phyloP scores from a whole-genome alignment of 1,140 invertebrate genomes.

The Pseudomyrmex flavicornis region DNA sequence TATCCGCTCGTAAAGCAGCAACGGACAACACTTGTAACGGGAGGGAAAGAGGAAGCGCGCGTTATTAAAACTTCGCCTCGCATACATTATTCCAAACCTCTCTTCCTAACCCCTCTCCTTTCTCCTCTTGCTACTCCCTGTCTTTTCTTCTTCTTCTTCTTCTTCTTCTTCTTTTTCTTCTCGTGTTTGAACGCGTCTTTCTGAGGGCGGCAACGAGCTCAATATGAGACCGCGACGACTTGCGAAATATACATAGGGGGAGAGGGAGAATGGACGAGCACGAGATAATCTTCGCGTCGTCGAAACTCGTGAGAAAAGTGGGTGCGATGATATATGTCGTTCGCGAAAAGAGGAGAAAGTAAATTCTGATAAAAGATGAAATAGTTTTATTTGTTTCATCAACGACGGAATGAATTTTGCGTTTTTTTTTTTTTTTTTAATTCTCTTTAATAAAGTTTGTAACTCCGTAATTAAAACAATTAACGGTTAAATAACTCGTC shows the following conservation, averaged over 20 bases:
- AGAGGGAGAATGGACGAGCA: constrained; percentile 13
- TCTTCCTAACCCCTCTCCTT: neutral
- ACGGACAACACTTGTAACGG: constrained; percentile 62
- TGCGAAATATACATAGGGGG: constrained; percentile 10
- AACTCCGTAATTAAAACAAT: neutral
- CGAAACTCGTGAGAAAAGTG: constrained; percentile 27
- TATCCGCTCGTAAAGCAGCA: constrained; percentile 74
- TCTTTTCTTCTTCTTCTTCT: neutral
- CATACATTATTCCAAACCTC: constrained; percentile 47
- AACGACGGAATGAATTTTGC: neutral
- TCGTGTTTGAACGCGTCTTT: constrained; percentile 16
- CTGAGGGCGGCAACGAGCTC: constrained; percentile 35
- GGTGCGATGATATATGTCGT: neutral
- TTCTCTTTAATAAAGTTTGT: neutral
- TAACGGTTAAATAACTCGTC: too few species aligned
- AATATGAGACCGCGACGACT: constrained; percentile 41
- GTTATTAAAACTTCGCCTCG: constrained; percentile 67
- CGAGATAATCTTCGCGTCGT: constrained; percentile 28
- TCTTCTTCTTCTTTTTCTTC: neutral
- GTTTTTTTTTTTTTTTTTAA: too few species aligned
- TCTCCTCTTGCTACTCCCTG: too few species aligned
- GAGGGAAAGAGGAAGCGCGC: constrained; percentile 66
- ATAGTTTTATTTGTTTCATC: neutral
- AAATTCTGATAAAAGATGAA: neutral
- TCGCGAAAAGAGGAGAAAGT: neutral